A percentile compares a stretch with the other conserved stretches of the same genome.
Conservation (phyloP, 2,113 vertebrate genomes). For the Petaurus breviceps region DNA sequence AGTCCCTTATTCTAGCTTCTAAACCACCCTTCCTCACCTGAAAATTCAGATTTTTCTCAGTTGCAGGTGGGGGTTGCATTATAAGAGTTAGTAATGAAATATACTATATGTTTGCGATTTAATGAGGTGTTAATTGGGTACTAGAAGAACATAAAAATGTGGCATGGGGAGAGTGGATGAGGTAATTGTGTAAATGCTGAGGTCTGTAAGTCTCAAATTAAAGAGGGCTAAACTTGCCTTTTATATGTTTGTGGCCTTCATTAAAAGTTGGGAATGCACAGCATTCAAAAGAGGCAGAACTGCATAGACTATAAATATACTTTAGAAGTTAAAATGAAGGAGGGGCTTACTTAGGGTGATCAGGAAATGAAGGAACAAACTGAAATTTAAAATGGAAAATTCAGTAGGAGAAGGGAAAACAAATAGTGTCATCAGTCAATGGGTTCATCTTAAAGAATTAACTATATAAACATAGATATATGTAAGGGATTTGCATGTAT, state of each 20-base stretch:
- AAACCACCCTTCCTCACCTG: background rate
- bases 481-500: background rate
- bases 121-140: conserved; percentile 4
- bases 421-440: background rate
- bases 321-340: background rate
- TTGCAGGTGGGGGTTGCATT: background rate
- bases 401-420: background rate
- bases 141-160: conserved; percentile 4
- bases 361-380: background rate
- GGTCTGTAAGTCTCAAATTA: background rate
- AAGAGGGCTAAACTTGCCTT: conserved; percentile 8
- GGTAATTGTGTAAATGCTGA: background rate
- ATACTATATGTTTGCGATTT: background rate
- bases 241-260: conserved; percentile 13
- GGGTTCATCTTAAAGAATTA: background rate
- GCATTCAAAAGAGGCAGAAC: background rate
- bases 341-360: background rate
- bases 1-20: background rate
- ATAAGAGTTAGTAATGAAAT: conserved; percentile 14
- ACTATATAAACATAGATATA: background rate
- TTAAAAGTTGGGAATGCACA: background rate
- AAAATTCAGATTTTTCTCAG: background rate
- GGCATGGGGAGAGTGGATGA: background rate
- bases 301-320: background rate
- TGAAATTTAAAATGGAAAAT: background rate